Evolutionary conservation across 2,797 vertebrate species (phyloP).

Genomic region (Buceros bicornis): DNA sequence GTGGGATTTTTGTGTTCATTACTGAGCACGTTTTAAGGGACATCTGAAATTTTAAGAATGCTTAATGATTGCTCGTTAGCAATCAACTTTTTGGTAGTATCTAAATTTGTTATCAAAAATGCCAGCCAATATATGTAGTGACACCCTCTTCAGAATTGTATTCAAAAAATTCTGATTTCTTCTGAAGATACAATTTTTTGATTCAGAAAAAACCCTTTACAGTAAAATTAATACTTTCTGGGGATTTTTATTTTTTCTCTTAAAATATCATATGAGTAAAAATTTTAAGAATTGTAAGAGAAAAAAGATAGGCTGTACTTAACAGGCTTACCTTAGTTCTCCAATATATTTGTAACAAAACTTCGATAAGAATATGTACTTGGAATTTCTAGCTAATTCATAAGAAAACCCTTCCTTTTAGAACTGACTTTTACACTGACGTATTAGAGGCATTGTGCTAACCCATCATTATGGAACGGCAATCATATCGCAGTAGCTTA

Average conservation of each 20-base stretch:
- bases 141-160: rapidly evolving
- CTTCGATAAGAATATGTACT: rapidly evolving
- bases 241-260: neutral
- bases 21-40: neutral
- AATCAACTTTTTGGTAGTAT: neutral
- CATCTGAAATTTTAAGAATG: neutral
- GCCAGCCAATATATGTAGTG: neutral
- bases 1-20: too few species aligned
- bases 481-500: neutral
- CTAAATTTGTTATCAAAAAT: neutral
- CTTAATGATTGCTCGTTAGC: neutral
- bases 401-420: neutral
- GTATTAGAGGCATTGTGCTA: neutral
- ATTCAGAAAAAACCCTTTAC: neutral
- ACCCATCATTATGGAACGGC: neutral
- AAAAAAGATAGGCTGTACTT: neutral
- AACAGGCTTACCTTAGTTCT: neutral
- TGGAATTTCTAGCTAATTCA: neutral
- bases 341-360: neutral
- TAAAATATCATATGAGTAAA: neutral
- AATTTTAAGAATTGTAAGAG: neutral
- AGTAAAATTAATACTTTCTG: neutral
- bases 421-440: neutral
- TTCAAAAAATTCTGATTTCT: neutral
- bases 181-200: neutral